Evolutionary conservation across 2,888 invertebrate species (phyloP), one percentile per base, ranked within the genome.

Genomic region (Villa cingulata): DNA sequence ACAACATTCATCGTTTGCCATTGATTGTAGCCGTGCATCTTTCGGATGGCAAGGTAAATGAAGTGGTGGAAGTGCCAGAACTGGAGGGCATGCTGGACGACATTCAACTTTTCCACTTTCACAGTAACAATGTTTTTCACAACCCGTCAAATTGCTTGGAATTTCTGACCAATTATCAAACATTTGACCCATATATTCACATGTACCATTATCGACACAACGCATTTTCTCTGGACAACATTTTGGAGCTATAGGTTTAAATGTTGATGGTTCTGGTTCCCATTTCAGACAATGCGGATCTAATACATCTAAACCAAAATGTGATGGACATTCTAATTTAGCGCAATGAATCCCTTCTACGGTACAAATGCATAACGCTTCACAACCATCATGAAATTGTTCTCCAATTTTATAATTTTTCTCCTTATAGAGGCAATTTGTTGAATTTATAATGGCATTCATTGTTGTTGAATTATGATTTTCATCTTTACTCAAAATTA

Each of bases 61-160:
- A 29, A 79, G 70, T 0, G 91, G 90, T 0, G 91, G 90, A 27
- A 80, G 58, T 0, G 83, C 79, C 1, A 86, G 72, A 1, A 90
- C 77, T 0, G 85, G 83, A 2, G 83, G 78, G 68, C 92, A 92
- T 15, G 81, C 77, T 36, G 82, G 80, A 54, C 85, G 82, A 59
- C 92, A 92, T 52, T 88, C 84, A 17, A 92, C 74, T 54, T 84
- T 86, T 16, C 91, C 89, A 65, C 83, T 82, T 64, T 90, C 87
- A 61, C 91, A 92, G 63, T 81, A 87, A 61, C 91, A 92, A 55
- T 83, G 76, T 56, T 84, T 77, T 53, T 89, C 86, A 60, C 91
- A 92, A 44, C 89, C 86, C 14, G 87, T 86, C 4, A 90, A 69
- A 46, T 83, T 77, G 10, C 76, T 70, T 0, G 91, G 90, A 41